Conservation (phyloP, 1,140 invertebrate species). For the Cataglyphis hispanica region DNA sequence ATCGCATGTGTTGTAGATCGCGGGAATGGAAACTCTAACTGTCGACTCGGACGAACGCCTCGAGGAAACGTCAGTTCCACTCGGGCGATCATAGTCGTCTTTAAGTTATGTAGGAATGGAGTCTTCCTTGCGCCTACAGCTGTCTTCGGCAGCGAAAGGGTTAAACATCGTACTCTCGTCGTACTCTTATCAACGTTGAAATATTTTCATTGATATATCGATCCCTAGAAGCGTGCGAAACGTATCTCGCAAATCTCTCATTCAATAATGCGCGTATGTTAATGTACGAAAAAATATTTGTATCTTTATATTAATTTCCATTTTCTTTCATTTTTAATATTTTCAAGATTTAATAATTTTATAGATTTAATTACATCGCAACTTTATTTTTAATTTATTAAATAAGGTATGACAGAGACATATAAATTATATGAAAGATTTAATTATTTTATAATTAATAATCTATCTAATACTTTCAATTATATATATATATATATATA, state of each 20-base stretch:
- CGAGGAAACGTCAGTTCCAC: slow-evolving; percentile 56
- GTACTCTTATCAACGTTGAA: slow-evolving; percentile 45
- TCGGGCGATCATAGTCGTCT: slow-evolving; percentile 43
- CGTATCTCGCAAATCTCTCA: slow-evolving; percentile 18
- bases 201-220: slow-evolving; percentile 50
- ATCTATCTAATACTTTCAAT: neutral
- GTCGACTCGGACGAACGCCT: slow-evolving; percentile 43
- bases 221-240: slow-evolving; percentile 3
- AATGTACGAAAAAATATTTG: neutral
- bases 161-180: slow-evolving; percentile 27
- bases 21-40: slow-evolving; percentile 34
- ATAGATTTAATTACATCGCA: neutral
- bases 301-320: neutral
- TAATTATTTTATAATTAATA: neutral
- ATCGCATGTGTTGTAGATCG: slow-evolving; percentile 34
- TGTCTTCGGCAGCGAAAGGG: slow-evolving; percentile 40
- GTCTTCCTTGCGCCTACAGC: slow-evolving; percentile 21
- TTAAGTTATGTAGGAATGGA: slow-evolving; percentile 50
- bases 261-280: slow-evolving; percentile 28
- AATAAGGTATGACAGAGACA: neutral
- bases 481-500: too few relatives aligned
- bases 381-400: neutral
- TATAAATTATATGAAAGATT: neutral
- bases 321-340: slow-evolving; percentile 4
- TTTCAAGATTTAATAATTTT: neutral